phyloP scores from a whole-genome alignment of 2,888 invertebrate genomes.

The Rhopalosiphum nymphaeae region DNA sequence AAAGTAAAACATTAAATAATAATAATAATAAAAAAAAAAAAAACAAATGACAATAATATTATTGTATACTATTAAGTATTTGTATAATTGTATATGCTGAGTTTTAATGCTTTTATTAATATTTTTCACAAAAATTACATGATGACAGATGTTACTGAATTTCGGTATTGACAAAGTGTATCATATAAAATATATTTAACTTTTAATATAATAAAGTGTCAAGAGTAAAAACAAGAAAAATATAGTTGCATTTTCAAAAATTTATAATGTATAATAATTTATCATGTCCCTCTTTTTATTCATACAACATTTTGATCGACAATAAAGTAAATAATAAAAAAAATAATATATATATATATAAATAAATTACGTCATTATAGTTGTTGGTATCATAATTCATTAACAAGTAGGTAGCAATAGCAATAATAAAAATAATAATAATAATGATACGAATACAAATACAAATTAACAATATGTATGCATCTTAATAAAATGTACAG shows the following conservation, averaged over 20 bases:
- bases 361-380: conserved; percentile 43
- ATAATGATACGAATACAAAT: conserved; percentile 20
- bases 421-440: conserved; percentile 41
- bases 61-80: not conserved
- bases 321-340: conserved; percentile 26
- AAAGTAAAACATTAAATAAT: too few relatives aligned
- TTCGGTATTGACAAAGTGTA: not conserved
- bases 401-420: conserved; percentile 32
- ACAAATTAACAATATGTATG: conserved; percentile 31
- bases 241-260: not conserved
- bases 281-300: conserved; percentile 39
- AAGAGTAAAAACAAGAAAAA: not conserved
- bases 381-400: conserved; percentile 26
- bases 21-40: too few relatives aligned
- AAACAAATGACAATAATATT: too few relatives aligned
- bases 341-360: conserved; percentile 8
- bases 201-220: not conserved
- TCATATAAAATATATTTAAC: not conserved
- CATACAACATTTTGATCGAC: conserved; percentile 51
- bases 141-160: not conserved
- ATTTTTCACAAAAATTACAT: not conserved
- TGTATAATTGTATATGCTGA: not conserved
- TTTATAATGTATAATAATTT: conserved; percentile 5
- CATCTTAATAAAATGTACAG: conserved; percentile 18
- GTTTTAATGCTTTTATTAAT: not conserved